Base-by-base conservation (phyloP, 1,140 invertebrate species). In the Drosophila rufa region DNA sequence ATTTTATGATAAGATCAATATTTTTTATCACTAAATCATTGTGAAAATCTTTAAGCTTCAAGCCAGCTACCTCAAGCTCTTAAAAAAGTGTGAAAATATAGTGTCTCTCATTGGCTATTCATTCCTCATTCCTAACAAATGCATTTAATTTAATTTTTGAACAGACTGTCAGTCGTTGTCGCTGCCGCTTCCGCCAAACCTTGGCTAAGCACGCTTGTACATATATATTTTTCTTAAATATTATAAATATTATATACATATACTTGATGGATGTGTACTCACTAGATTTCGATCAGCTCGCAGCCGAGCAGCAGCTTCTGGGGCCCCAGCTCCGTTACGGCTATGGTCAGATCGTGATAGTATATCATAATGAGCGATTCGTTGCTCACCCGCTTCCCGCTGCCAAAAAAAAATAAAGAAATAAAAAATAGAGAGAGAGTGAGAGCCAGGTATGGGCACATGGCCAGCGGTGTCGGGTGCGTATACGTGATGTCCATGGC, bases 201-300 rank as follows among this genome's bases (percentile, higher is more conserved):
- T 27, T 51, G 59, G 11, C 46, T 17, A 8, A 4, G n/a, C 27
- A 11, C 12, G 17, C 5, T 19, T 56, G 22, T 59, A 33, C 1
- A 9, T 19, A 14, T 30, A 22, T 6, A 19, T 9, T 15, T 4
- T 7, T 9, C 9, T 2, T 12, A 27, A 1, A 48, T n/a, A 27
- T 50, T 12, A 8, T 51, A 17, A n/a, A n/a, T 51, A 30, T 4
- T 40, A 36, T 36, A 5, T 27, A 30, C 30, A 36, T 36, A 5
- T 14, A 30, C 22, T 40, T 5, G 12, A 1, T 27, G 3, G 4
- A 43, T 30, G 5, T 27, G 14, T 59, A 95, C 96, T 96, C 93
- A 97, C 97, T 96, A 96, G 73, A 96, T 96, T 94, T 98, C 97
- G 70, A 97, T 96, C 64, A 98, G 94, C 92, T 97, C 96, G 87